Evolutionary conservation across 2,888 invertebrate species (phyloP).

Genomic region (Axea sp.): DNA sequence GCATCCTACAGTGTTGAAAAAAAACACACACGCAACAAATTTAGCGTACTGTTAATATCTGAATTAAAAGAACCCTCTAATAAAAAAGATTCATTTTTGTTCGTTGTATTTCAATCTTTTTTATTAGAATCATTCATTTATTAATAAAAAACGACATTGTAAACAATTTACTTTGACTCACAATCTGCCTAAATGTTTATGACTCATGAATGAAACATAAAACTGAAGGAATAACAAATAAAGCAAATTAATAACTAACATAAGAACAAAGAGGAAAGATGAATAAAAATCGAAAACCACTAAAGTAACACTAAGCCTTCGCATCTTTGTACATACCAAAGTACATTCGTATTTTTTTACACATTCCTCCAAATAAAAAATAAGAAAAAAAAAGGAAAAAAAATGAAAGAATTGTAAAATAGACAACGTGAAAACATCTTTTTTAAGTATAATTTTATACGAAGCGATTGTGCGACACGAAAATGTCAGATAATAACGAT

Average conservation of each 20-base stretch:
- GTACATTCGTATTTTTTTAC: slow-evolving; percentile 52
- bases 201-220: slow-evolving; percentile 21
- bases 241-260: background rate
- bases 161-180: slow-evolving; percentile 10
- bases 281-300: slow-evolving; percentile 11
- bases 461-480: slow-evolving; percentile 21
- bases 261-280: slow-evolving; percentile 3
- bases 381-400: too few species aligned
- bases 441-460: slow-evolving; percentile 48
- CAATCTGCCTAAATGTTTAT: slow-evolving; percentile 20
- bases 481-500: slow-evolving; percentile 2
- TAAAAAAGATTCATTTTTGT: background rate
- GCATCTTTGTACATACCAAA: slow-evolving; percentile 47
- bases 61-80: background rate
- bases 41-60: background rate
- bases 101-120: background rate
- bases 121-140: background rate
- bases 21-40: too few species aligned
- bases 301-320: slow-evolving; percentile 45
- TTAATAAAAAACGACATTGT: background rate
- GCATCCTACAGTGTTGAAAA: slow-evolving; percentile 4
- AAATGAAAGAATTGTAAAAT: slow-evolving; percentile 39
- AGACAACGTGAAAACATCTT: slow-evolving; percentile 14
- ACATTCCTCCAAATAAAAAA: slow-evolving; percentile 39
- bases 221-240: background rate